These are phyloP conservation scores for Drosophila pandora DNA, from an alignment of 1,140 invertebrate genomes.

Conservation along the genomic window DNA sequence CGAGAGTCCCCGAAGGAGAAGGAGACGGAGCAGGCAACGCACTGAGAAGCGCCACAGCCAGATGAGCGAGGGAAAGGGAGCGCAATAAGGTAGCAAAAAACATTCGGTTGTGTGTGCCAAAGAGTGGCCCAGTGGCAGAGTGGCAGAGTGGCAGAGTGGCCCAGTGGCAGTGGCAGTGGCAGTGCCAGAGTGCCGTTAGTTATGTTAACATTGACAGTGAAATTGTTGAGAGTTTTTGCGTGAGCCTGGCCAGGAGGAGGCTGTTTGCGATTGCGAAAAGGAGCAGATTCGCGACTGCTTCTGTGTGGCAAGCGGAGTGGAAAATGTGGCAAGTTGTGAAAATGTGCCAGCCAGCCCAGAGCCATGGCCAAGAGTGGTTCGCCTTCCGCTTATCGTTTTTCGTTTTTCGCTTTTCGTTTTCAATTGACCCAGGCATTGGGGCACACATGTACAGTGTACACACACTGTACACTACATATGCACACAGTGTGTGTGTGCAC, in stretches of 20 bases:
- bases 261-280: not conserved
- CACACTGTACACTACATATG: constrained; percentile 5
- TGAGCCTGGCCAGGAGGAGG: not conserved
- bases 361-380: too few relatives aligned
- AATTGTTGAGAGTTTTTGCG: constrained; percentile 28
- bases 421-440: constrained; percentile 34
- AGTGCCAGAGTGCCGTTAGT: constrained; percentile 27
- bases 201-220: constrained; percentile 52
- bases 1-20: constrained; percentile 37
- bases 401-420: constrained; percentile 23
- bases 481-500: constrained; percentile 26
- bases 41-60: constrained; percentile 18
- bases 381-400: not conserved
- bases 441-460: not conserved
- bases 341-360: not conserved
- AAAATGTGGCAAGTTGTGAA: not conserved
- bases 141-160: too few relatives aligned
- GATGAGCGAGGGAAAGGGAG: constrained; percentile 23
- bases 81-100: constrained; percentile 51
- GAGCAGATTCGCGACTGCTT: not conserved
- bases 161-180: too few relatives aligned
- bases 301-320: not conserved
- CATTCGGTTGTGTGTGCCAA: constrained; percentile 47
- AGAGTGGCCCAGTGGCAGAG: constrained; percentile 1
- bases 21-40: constrained; percentile 8